These are phyloP conservation scores for Pachymerium ferrugineum DNA, from an alignment of 2,888 invertebrate species.

Conservation along the genomic window DNA sequence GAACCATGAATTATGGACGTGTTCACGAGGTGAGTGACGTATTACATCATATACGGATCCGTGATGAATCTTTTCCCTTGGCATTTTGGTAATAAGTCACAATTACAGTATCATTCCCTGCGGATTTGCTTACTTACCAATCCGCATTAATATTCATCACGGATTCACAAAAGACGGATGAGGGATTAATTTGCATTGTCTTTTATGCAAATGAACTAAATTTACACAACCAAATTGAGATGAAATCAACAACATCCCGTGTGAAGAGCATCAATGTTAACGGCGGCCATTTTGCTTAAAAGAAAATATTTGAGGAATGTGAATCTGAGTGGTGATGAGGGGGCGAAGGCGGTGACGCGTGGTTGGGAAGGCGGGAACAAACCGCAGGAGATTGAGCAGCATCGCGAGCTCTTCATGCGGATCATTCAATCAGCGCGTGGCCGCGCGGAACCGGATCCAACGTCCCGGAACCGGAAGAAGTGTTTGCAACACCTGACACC, in stretches of 20 bases:
- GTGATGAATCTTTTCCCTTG: not conserved
- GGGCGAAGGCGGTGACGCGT: slow-evolving; percentile 10
- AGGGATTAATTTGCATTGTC: slow-evolving; percentile 1
- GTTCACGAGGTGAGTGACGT: slow-evolving; percentile 3
- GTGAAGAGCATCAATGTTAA: no score
- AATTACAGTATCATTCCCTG: slow-evolving; percentile 4
- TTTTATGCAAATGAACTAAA: slow-evolving; percentile 20
- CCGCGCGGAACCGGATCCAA: slow-evolving; percentile 18
- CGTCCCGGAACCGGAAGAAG: not conserved
- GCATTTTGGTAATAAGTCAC: not conserved
- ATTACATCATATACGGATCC: not conserved
- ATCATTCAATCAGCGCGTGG: slow-evolving; percentile 30
- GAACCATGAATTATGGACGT: not conserved
- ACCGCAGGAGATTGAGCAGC: slow-evolving; percentile 32
- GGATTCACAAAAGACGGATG: not conserved
- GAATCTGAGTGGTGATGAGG: not conserved
- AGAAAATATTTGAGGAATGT: not conserved
- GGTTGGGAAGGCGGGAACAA: not conserved
- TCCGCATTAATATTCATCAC: slow-evolving; percentile 7
- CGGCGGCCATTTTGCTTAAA: not conserved
- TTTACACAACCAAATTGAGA: no score
- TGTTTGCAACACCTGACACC: not conserved
- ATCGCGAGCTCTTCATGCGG: slow-evolving; percentile 16
- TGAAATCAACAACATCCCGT: no score
- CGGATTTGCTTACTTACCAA: not conserved